A percentile compares a stretch with the other conserved stretches of the same genome.
phyloP scores from a whole-genome alignment of 2,888 invertebrate genomes.

The Glaucopsyche alexis region DNA sequence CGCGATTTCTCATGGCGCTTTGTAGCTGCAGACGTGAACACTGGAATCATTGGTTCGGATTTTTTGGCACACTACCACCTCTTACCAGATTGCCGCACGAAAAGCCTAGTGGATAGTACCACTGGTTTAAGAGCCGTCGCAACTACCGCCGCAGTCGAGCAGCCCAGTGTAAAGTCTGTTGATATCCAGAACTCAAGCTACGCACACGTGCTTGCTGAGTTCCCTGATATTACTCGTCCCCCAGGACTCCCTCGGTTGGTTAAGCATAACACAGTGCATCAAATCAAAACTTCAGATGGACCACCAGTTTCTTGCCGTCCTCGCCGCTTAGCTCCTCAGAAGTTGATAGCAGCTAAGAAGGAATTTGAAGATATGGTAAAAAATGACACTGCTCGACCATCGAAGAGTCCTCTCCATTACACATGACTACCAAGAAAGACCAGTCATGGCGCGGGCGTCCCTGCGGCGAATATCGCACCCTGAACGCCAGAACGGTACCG shows the following conservation, averaged over 20 bases:
- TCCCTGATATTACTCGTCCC: too few relatives aligned
- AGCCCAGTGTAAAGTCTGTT: background rate
- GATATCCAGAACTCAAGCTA: constrained; percentile 22
- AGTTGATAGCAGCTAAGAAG: constrained; percentile 32
- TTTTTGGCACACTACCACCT: constrained; percentile 40
- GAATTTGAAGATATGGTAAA: constrained; percentile 30
- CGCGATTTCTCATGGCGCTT: too few relatives aligned
- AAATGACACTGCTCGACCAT: constrained; percentile 32
- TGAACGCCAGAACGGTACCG: too few relatives aligned
- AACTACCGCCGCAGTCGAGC: background rate
- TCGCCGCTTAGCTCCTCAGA: constrained; percentile 41
- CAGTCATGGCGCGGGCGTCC: constrained; percentile 31
- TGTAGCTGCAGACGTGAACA: constrained; percentile 47
- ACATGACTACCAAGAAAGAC: constrained; percentile 33
- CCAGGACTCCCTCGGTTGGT: constrained; percentile 17
- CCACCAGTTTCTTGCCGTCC: constrained; percentile 35
- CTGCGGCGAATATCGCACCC: too few relatives aligned
- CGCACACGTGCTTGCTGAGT: constrained; percentile 34
- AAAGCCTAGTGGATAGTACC: background rate
- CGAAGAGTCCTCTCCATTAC: constrained; percentile 34
- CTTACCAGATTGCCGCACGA: background rate
- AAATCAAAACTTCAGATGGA: constrained; percentile 38
- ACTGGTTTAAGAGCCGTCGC: too few relatives aligned
- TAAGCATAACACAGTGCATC: constrained; percentile 38
- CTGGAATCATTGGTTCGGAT: constrained; percentile 50